Conservation (phyloP, 64 coral and sea anemone species). For the Anthopleura sola region DNA sequence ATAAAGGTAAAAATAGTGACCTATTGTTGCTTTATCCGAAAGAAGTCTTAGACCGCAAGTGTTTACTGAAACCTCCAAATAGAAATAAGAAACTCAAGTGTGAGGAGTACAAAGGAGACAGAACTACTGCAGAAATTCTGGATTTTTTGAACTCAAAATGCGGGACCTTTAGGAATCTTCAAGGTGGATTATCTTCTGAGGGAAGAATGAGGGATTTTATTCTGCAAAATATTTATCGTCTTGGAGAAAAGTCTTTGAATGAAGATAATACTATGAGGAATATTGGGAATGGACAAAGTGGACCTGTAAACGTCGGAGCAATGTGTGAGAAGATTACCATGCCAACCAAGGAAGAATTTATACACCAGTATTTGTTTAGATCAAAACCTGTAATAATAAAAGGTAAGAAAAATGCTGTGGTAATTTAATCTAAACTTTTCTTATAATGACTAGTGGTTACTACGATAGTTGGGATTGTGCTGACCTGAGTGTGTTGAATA, state of each 20-base stretch:
- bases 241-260: background rate
- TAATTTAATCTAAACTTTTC: background rate
- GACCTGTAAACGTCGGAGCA: constrained; percentile 38
- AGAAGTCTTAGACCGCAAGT: constrained; percentile 33
- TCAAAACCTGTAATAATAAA: constrained; percentile 75
- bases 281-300: background rate
- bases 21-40: constrained; percentile 35
- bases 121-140: constrained; percentile 29
- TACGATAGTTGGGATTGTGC: too few relatives aligned
- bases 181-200: constrained; percentile 39
- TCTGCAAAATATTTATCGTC: constrained; percentile 48
- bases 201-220: constrained; percentile 30
- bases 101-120: constrained; percentile 20
- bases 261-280: background rate
- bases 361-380: constrained; percentile 53
- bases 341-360: constrained; percentile 64
- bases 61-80: constrained; percentile 24
- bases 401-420: constrained; percentile 35
- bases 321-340: constrained; percentile 47
- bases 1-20: background rate
- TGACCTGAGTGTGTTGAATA: too few relatives aligned
- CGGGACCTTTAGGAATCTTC: constrained; percentile 28
- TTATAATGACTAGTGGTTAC: too few relatives aligned
- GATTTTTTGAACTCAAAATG: constrained; percentile 62
- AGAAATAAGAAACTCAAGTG: constrained; percentile 16